These are phyloP conservation scores for Molossus molossus DNA, from an alignment of 2,797 vertebrate species.

Conservation along the genomic window DNA sequence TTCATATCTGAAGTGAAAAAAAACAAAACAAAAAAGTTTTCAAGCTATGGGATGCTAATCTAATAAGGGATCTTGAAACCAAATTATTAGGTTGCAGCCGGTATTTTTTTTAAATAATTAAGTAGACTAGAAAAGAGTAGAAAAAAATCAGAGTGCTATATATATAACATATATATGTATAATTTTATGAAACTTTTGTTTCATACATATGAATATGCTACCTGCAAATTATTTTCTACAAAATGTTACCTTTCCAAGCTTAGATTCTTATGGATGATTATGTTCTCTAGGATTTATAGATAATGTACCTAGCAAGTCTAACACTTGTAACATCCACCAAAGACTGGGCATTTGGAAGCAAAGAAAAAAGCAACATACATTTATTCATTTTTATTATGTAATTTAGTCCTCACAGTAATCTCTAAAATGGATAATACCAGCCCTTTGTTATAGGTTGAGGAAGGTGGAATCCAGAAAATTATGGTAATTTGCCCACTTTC, in stretches of 20 bases:
- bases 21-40: background rate
- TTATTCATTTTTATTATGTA: background rate
- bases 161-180: background rate
- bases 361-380: background rate
- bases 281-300: background rate
- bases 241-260: background rate
- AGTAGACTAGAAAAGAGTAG: background rate
- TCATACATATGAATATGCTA: background rate
- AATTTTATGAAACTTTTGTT: constrained; percentile 55
- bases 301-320: background rate
- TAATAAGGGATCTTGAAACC: constrained; percentile 31
- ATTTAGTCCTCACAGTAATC: constrained; percentile 17
- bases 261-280: background rate
- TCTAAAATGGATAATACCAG: background rate
- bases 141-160: background rate
- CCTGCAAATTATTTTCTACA: constrained; percentile 38
- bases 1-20: background rate
- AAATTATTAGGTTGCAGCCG: constrained; percentile 22
- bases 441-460: background rate
- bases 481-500: constrained; percentile 25
- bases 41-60: background rate
- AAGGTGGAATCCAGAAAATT: constrained; percentile 36
- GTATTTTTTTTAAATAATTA: constrained; percentile 47
- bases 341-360: constrained; percentile 20
- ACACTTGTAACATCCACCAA: constrained; percentile 25